Evolutionary conservation across 2,113 vertebrate genomes (phyloP).

Genomic region (Xerus inauris): DNA sequence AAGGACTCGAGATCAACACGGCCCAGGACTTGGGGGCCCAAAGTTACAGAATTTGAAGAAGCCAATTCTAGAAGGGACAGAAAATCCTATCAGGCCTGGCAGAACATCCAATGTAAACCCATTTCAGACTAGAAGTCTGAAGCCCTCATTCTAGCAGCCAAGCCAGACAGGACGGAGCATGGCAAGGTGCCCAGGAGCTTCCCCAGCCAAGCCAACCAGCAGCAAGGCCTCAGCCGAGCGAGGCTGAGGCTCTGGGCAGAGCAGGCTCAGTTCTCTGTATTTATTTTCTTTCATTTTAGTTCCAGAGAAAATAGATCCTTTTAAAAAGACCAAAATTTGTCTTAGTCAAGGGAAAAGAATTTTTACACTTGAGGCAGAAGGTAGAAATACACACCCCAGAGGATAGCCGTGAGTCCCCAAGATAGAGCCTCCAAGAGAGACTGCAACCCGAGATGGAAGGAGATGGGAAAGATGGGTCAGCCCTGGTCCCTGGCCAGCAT

Average conservation of each 20-base stretch:
- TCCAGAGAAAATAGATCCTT: slow-evolving; percentile 7
- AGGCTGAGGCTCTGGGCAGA: not conserved
- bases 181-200: not conserved
- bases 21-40: not conserved
- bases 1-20: not conserved
- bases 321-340: slow-evolving; percentile 3
- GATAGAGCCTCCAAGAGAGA: not conserved
- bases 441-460: not conserved
- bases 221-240: not conserved
- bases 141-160: not conserved
- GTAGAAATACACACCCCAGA: not conserved
- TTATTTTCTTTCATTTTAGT: slow-evolving; percentile 37
- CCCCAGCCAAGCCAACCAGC: not conserved
- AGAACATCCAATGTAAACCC: not conserved
- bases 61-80: slow-evolving; percentile 21
- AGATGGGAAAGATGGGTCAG: no score
- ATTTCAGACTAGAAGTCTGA: not conserved
- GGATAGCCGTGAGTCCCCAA: not conserved
- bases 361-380: not conserved
- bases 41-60: not conserved
- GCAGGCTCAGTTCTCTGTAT: not conserved
- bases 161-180: not conserved
- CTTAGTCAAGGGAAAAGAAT: not conserved
- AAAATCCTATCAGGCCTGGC: slow-evolving; percentile 5
- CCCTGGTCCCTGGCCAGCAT: not conserved